Conservation (phyloP, 2,797 vertebrate species). For the Semotilus atromaculatus region DNA sequence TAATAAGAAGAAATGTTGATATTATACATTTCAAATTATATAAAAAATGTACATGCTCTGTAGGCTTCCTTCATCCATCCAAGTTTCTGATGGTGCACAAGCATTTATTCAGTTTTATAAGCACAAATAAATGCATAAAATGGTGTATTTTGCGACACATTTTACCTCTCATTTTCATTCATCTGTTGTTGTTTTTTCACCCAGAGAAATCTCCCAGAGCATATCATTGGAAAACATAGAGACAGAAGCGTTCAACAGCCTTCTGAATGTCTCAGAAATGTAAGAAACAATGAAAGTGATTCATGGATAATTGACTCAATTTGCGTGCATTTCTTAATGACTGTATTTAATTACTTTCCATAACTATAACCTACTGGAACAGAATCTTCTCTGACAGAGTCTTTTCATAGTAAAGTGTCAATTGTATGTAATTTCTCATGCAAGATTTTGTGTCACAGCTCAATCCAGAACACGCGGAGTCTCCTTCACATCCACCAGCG, state of each 20-base stretch:
- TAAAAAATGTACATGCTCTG: not conserved
- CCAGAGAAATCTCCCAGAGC: constrained; percentile 86
- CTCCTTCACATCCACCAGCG: constrained; percentile 76
- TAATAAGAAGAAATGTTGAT: not conserved
- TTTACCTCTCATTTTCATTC: not conserved
- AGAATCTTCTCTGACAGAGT: not conserved
- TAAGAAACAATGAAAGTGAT: constrained; percentile 70
- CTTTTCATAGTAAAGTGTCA: not conserved
- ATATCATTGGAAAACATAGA: constrained; percentile 85
- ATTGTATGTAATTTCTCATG: constrained; percentile 8
- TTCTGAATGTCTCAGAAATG: constrained; percentile 86
- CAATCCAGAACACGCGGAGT: constrained; percentile 86
- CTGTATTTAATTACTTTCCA: not conserved
- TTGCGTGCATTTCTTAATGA: not conserved
- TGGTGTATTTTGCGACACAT: not conserved
- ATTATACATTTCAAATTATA: not conserved
- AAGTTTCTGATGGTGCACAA: not conserved
- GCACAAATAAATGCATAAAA: not conserved
- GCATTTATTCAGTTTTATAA: not conserved
- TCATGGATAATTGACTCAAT: not conserved
- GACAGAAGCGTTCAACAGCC: constrained; percentile 84
- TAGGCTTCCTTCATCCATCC: not conserved
- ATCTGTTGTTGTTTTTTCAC: constrained; percentile 32
- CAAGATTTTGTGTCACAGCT: constrained; percentile 69
- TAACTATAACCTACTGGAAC: not conserved